Conservation (phyloP, 2,888 invertebrate genomes). For the Volucella bombylans region DNA sequence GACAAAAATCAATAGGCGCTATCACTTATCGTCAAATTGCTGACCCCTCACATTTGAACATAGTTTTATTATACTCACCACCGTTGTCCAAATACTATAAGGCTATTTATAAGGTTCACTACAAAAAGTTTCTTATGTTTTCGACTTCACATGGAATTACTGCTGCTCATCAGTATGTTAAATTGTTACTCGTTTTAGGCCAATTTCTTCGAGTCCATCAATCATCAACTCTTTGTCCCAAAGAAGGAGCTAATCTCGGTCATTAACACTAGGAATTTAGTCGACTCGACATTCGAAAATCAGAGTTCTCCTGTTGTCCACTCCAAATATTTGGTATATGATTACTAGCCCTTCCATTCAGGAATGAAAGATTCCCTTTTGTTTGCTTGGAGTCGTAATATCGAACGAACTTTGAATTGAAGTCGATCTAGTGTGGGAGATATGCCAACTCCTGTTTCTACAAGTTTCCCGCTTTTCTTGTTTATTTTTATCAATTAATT, state of each 20-base stretch:
- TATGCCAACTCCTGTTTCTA: neutral
- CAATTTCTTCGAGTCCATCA: slow-evolving; percentile 10
- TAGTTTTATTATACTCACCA: neutral
- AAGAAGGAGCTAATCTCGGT: slow-evolving; percentile 1
- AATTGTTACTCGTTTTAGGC: neutral
- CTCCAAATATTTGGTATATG: neutral
- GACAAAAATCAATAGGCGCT: slow-evolving; percentile 10
- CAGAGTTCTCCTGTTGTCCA: slow-evolving; percentile 23
- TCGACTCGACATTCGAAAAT: slow-evolving; percentile 6
- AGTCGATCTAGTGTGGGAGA: neutral
- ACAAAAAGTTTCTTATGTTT: slow-evolving; percentile 14
- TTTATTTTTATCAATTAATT: slow-evolving; percentile 52
- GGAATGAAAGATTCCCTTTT: slow-evolving; percentile 1
- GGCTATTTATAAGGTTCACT: neutral
- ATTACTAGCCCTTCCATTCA: neutral
- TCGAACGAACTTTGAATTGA: neutral
- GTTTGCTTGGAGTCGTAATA: neutral
- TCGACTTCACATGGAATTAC: neutral
- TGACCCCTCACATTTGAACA: slow-evolving; percentile 21
- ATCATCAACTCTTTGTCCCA: slow-evolving; percentile 15
- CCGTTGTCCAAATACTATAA: neutral
- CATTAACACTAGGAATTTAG: slow-evolving; percentile 49
- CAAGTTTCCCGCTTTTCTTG: slow-evolving; percentile 10
- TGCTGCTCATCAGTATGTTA: slow-evolving; percentile 2
- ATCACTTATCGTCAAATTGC: neutral